Base-by-base conservation (phyloP, 1,140 invertebrate species). In the Rhagoletis pomonella region DNA sequence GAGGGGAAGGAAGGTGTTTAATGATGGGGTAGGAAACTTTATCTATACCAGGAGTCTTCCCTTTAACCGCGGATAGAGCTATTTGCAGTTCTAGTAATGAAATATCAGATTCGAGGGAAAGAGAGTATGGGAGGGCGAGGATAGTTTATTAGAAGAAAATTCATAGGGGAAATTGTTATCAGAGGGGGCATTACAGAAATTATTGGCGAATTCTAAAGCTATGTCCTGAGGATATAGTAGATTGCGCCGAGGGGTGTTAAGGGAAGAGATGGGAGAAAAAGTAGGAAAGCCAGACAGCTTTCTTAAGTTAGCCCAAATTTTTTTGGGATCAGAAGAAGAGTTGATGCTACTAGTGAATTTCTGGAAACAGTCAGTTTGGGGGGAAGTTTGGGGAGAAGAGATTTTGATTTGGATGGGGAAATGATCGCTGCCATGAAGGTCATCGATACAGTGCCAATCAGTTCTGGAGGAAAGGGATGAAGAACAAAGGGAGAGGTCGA, bases 11-110 rank as follows among this genome's bases (percentile, higher is more conserved):
- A 7, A 69, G 65, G 19, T 69, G 19, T 42, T 69, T 69, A 42
- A 69, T 69, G 65, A 44, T 69, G n/a, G 65, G 65, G 7, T 69
- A 42, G 19, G 65, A 69, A 17, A 69, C 39, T 69, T 69, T 69
- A 69, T 69, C 65, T 17, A 69, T 12, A 1, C 65, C 65, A 69
- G 65, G 65, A 9, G 65, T 69, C 42, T 69, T 69, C 9, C 62
- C 62, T 65, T 65, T 65, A 65, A 65, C 62, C 6, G n/a, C 14
- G 14, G 39, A 69, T 3, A 69, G 65, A 10, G 65, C 65, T 39
- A n/a, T 10, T 9, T 3, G 65, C 9, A 42, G 19, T 69, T 69
- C 65, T 39, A 65, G 14, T n/a, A 19, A n/a, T 1, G 65, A 69
- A 3, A 42, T 39, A 42, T 69, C 14, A 10, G 65, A 69, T 19